Base-by-base conservation (phyloP, 2,113 vertebrate genomes). In the Prinia subflava region DNA sequence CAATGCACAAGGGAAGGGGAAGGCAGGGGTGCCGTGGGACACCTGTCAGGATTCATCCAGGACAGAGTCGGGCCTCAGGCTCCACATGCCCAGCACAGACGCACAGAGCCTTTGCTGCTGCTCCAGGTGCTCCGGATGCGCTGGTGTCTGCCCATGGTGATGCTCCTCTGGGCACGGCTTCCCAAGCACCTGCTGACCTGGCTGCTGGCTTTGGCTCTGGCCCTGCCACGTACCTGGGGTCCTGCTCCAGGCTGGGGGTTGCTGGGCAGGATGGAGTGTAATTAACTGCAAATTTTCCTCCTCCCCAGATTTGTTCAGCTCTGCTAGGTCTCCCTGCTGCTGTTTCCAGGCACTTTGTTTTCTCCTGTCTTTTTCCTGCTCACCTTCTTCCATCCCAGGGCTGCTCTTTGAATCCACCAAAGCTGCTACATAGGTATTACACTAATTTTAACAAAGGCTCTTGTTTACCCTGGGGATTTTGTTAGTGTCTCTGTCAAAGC, bases 401-500 rank as follows among this genome's bases (percentile, higher is more conserved):
- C 63, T 69, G 71, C 55, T 77, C 71, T 86, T 73, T 5, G 9
- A 90, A 91, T 65, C 46, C 50, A 83, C 85, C 78, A 56, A 91
- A 90, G 90, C 79, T 77, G 52, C 56, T 93, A 73, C 84, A 80
- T 62, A 25, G 62, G 87, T 89, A 75, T 92, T 91, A 89, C 37
- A 23, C 70, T 79, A 69, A 92, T 92, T 95, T 91, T 85, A 92
- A 89, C 84, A 85, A 74, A 86, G 87, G 50, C 52, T 83, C 68
- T 49, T 86, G 56, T 78, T 94, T 62, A 56, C 79, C 55, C 92
- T 63, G 60, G 85, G 64, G 93, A 93, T 95, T 96, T 87, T 70
- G 44, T 76, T 94, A 67, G 71, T 83, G 83, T 80, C 85, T 85
- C 85, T 90, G 85, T 95, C 90, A 88, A 94, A 96, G 76, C 79